Evolutionary conservation across 1,140 invertebrate species (phyloP), one percentile per base, ranked within the genome.

Genomic region (Metaphire vulgaris): DNA sequence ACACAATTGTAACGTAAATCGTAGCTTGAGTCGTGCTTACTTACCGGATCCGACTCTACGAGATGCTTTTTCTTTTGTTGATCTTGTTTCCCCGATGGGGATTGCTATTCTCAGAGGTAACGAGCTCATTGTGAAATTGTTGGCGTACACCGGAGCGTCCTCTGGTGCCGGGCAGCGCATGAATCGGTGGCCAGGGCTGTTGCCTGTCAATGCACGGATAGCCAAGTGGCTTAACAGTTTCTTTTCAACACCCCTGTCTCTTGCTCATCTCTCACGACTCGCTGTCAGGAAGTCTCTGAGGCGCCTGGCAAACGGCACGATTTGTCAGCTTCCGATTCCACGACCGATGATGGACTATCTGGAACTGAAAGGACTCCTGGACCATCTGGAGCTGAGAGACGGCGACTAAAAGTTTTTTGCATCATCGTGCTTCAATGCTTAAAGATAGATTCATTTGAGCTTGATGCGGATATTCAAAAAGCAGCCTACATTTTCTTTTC

Each of bases 1-100:
- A 32, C 70, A 72, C 32, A 31, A 72, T 31, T 28, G 2, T 12
- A n/a, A 72, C 26, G 70, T 72, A 2, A 72, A 72, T n/a, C 26
- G 32, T 2, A 6, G 26, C 12, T 12, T 72, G 2, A 31, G 70
- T 31, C n/a, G 33, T 15, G n/a, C 26, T 12, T 72, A 72, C 26
- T 12, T 72, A n/a, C 21, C 32, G 21, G 32, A 72, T 32, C 2
- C 70, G 6, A 2, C n/a, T 6, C 26, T 72, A 12, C 70, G 70
- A 15, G 70, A 72, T 12, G 21, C 32, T 2, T 30, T n/a, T 32
- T 34, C 29, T 14, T 21, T 12, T 26, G 12, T 34, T 21, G 70
- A 72, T 31, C 32, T 32, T 26, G 33, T 72, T 31, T 30, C 26
- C 30, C 26, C 26, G 21, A 32, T 72, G 29, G 26, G 12, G 30